Base-by-base conservation (phyloP, 2,797 vertebrate species). In the Pogoniulus pusillus region DNA sequence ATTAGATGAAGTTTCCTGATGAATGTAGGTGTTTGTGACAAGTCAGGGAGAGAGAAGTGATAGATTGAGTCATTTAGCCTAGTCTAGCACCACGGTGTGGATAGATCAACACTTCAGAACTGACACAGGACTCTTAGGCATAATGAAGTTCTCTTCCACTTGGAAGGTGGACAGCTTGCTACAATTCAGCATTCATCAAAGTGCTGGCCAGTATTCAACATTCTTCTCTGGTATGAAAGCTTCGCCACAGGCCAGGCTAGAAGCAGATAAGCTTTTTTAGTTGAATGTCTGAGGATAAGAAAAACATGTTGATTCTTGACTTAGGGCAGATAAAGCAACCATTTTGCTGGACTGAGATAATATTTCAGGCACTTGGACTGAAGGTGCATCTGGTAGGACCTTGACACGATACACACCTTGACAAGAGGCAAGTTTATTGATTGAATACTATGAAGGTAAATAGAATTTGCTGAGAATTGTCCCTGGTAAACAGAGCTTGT, bases 1-100 rank as follows among this genome's bases (percentile, higher is more conserved):
- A 93, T 93, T 93, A 91, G 87, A 89, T 93, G 89, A 77, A 92
- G 59, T 49, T 82, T 87, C 87, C 85, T 87, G 89, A 91, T 83
- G 53, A 75, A 94, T 66, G 80, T 70, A 91, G 91, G 89, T 89
- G 91, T 75, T 63, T 65, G 82, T 53, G 91, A 89, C 59, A 27
- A 85, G 70, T 29, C 79, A 71, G 39, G 68, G 86, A 81, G 84
- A 66, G 62, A 58, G 64, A 51, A 59, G 70, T 85, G 90, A 90
- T 90, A 23, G 81, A 93, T 89, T 15, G 77, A 82, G 62, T 85
- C 59, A 34, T 83, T 82, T 78, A 89, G 73, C 51, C 59, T 49
- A 39, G 73, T 29, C 66, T n/a, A 87, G 76, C 89, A 84, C 64
- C 24, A 3, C 79, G 64, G 0, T 23, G 62, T 16, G 29, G 64